These are phyloP conservation scores for Apantesis nais DNA, from an alignment of 2,888 invertebrate species.

Conservation along the genomic window DNA sequence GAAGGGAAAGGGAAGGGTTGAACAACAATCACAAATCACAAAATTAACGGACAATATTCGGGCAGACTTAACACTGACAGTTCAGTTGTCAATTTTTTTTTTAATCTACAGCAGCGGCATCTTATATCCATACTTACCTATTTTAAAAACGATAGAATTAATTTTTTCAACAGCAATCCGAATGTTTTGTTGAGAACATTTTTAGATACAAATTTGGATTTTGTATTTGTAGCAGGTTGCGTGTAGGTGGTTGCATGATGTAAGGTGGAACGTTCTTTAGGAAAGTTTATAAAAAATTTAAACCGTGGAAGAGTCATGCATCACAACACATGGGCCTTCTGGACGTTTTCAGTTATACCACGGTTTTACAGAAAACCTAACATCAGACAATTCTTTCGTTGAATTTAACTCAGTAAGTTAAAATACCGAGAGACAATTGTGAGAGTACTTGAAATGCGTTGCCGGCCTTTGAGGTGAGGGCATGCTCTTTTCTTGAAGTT, in stretches of 20 bases:
- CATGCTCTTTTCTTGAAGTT: neutral
- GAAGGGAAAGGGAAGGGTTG: no score
- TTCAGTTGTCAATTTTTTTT: neutral
- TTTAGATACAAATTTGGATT: neutral
- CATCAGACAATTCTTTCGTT: no score
- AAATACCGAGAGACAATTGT: neutral
- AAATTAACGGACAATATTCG: neutral
- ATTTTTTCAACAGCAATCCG: neutral
- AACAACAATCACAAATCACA: neutral
- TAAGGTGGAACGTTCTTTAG: neutral
- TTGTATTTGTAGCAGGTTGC: neutral
- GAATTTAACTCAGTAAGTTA: neutral
- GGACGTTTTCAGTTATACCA: neutral
- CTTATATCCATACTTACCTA: neutral
- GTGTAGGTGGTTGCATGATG: neutral
- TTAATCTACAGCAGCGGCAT: no score
- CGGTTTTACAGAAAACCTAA: neutral
- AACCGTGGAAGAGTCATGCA: neutral
- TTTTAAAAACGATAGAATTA: neutral
- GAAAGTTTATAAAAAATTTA: slow-evolving; percentile 12
- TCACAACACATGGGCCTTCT: neutral
- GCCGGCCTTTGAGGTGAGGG: neutral
- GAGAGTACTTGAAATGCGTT: neutral
- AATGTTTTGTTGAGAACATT: neutral
- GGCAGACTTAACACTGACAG: neutral